Evolutionary conservation across 2,797 vertebrate genomes (phyloP).

Genomic region (Pitangus sulphuratus): DNA sequence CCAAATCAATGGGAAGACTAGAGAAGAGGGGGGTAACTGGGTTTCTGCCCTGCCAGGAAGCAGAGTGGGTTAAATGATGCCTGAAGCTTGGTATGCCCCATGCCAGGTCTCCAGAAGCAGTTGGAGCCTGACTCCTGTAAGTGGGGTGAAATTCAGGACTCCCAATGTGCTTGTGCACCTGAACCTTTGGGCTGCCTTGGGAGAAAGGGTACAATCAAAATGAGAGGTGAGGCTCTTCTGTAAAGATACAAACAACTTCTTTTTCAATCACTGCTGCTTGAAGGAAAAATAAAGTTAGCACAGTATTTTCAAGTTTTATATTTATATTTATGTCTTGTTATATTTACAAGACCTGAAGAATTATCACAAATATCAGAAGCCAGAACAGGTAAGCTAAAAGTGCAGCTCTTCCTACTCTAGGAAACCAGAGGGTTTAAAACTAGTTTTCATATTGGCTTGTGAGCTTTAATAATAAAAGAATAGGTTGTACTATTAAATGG

Average conservation of each 20-base stretch:
- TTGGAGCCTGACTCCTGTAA: not conserved
- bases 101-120: not conserved
- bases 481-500: not conserved
- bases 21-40: accelerated
- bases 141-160: not conserved
- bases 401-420: not conserved
- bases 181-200: not conserved
- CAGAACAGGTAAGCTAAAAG: not conserved
- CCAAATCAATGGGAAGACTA: not conserved
- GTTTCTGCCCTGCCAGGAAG: accelerated
- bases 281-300: not conserved
- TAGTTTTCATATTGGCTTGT: not conserved
- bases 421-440: constrained; percentile 2
- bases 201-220: accelerated
- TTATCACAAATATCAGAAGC: not conserved
- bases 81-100: not conserved
- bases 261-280: not conserved
- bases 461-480: constrained; percentile 33
- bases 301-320: not conserved
- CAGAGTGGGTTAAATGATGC: not conserved
- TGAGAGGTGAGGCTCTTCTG: not conserved
- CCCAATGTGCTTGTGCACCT: accelerated
- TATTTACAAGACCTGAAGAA: not conserved
- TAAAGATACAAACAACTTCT: not conserved
- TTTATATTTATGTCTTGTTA: not conserved